These are phyloP conservation scores for Pissodes strobi DNA, from an alignment of 1,140 invertebrate species.

Conservation along the genomic window DNA sequence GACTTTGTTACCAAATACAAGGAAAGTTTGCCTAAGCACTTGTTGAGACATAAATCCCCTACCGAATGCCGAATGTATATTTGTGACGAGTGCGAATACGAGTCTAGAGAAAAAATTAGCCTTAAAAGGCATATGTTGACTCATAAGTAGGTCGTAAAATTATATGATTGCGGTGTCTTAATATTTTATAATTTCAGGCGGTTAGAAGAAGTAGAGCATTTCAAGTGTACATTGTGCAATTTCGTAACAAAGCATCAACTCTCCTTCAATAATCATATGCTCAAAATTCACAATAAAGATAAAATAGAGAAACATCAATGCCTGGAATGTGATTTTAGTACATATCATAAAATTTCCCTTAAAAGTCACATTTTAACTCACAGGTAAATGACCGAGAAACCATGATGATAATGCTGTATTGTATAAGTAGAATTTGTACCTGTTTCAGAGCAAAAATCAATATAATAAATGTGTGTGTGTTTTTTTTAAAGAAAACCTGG, in stretches of 20 bases:
- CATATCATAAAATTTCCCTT: constrained; percentile 20
- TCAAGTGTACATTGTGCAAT: constrained; percentile 11
- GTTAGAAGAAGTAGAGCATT: constrained; percentile 22
- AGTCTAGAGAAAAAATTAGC: constrained; percentile 3
- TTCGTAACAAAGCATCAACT: constrained; percentile 19
- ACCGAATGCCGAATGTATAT: background rate
- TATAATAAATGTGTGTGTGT: background rate
- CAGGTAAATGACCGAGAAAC: background rate
- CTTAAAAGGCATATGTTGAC: constrained; percentile 10
- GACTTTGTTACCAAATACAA: constrained; percentile 12
- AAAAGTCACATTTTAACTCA: constrained; percentile 21
- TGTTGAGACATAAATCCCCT: constrained; percentile 1
- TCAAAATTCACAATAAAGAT: constrained; percentile 19
- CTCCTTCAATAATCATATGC: constrained; percentile 13
- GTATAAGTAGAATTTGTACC: background rate
- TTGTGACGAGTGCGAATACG: constrained; percentile 15
- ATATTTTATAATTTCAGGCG: background rate
- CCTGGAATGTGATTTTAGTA: constrained; percentile 19
- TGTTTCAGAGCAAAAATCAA: background rate
- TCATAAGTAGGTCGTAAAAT: constrained; percentile 15
- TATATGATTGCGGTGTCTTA: background rate
- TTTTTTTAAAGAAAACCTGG: constrained; percentile 15
- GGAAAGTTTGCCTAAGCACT: background rate
- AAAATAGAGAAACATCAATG: constrained; percentile 18
- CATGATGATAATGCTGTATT: background rate